Base-by-base conservation (phyloP, 2,113 vertebrate species). In the Speoplatyrhinus poulsoni region DNA sequence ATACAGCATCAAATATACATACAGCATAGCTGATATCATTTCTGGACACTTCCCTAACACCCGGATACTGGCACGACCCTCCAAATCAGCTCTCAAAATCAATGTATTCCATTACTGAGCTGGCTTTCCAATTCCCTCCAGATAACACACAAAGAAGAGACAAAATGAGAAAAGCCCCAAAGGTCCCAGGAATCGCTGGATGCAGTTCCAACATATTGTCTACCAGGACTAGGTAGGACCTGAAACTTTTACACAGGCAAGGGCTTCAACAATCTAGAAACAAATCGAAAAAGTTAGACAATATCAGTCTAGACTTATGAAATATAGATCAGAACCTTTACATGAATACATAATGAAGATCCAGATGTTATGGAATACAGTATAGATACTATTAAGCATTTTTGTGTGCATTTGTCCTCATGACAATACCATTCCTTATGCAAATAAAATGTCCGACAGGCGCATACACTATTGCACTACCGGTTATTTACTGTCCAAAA, bases 91-190 rank as follows among this genome's bases (percentile, higher is more conserved):
- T 72, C 68, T 62, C 76, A 72, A 82, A 82, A 85, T 9, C 76
- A 70, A 78, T 85, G 90, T 80, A 85, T 87, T 88, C 71, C 79
- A 90, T 87, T 85, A 87, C 68, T 84, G 79, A 85, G 80, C 69
- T 60, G 77, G 77, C 74, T 87, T 86, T 84, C 83, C 85, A 82
- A 85, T 85, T 79, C 80, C 81, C 63, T n/a, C 59, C 46, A 55
- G 62, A 79, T 82, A 77, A 71, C 62, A 60, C 72, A 75, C 54
- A 64, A 58, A 62, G 6, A 58, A 68, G 67, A 82, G 72, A 84
- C 80, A 82, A 85, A 88, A 89, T 86, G 73, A 83, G 75, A 77
- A 72, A 65, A 76, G 59, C 80, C 84, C 81, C 87, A 7, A 46
- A 65, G 82, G 84, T 79, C 79, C 67, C 48, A 68, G 76, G 81